These are phyloP conservation scores for Gnathonemus echidnorhynchus DNA, from an alignment of 2,113 vertebrate species.

Conservation along the genomic window DNA sequence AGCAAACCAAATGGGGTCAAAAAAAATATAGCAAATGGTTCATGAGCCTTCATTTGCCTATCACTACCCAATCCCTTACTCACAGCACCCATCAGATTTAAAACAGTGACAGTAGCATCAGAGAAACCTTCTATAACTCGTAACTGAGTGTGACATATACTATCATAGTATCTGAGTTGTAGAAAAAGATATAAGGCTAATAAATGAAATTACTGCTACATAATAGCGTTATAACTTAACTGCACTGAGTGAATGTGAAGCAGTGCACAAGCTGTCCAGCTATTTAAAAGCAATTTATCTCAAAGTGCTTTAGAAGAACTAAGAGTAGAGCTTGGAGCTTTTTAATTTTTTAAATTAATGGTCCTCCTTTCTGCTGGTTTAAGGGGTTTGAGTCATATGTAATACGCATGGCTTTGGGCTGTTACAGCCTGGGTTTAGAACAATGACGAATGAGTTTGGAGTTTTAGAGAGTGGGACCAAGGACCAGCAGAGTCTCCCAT, in stretches of 20 bases:
- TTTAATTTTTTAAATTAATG: background rate
- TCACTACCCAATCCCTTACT: background rate
- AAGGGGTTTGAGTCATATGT: background rate
- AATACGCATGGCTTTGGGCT: background rate
- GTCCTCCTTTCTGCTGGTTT: background rate
- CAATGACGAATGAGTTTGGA: background rate
- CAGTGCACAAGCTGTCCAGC: background rate
- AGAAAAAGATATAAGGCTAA: background rate
- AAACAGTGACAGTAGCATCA: background rate
- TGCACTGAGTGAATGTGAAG: background rate
- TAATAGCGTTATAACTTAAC: background rate
- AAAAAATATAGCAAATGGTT: background rate
- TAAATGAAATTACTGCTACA: background rate
- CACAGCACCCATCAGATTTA: background rate
- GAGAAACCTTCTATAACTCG: background rate
- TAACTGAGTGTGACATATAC: background rate
- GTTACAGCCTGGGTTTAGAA: background rate
- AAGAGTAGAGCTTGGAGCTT: background rate
- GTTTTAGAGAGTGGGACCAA: background rate
- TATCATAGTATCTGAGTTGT: background rate
- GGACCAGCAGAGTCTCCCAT: background rate
- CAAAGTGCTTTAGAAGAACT: conserved; percentile 7
- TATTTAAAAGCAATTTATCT: background rate
- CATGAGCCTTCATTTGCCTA: background rate
- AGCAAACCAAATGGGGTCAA: background rate